Evolutionary conservation across 2,888 invertebrate genomes (phyloP), one percentile per base, ranked within the genome.

Genomic region (Eristalinus sepulchralis): DNA sequence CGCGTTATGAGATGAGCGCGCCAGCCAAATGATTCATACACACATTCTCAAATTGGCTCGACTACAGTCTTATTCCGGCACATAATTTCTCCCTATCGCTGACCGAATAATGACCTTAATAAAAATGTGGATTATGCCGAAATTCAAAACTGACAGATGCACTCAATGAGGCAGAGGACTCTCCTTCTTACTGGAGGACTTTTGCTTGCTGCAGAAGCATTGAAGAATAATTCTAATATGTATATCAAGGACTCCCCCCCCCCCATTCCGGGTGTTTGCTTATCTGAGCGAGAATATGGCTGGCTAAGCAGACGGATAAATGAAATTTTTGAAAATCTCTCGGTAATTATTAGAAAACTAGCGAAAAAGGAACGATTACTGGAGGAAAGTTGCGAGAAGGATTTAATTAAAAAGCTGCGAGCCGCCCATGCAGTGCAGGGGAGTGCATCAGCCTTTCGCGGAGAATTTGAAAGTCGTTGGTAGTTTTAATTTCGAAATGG

Each of bases 281-380:
- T 10, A 5, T 63, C 17, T 57, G 36, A 27, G 27, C 17, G 66
- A 39, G 34, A 76, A 63, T 66, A 33, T 57, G 72, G 62, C 80
- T 71, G 60, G 60, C 79, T 8, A 63, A 62, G 66, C 33, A 78
- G 77, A 82, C 62, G 78, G 77, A 78, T 78, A 72, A 85, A 78
- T 11, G 53, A 72, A 64, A 86, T 86, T 68, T n/a, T 86, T 27
- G 33, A 59, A 77, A 86, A 82, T 82, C 73, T 78, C 82, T 71
- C 2, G 57, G 62, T 55, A 9, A 47, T 77, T 60, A 62, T 24
- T 57, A 71, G 59, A 71, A 57, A 27, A 20, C 36, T 55, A 17
- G 20, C 5, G 13, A 57, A 59, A 70, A 55, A 64, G 13, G 8
- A 11, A 67, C 33, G 11, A 10, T 64, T 66, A 64, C 60, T 60